These are phyloP conservation scores for Platichthys flesus DNA, from an alignment of 2,113 vertebrate genomes.

Conservation along the genomic window DNA sequence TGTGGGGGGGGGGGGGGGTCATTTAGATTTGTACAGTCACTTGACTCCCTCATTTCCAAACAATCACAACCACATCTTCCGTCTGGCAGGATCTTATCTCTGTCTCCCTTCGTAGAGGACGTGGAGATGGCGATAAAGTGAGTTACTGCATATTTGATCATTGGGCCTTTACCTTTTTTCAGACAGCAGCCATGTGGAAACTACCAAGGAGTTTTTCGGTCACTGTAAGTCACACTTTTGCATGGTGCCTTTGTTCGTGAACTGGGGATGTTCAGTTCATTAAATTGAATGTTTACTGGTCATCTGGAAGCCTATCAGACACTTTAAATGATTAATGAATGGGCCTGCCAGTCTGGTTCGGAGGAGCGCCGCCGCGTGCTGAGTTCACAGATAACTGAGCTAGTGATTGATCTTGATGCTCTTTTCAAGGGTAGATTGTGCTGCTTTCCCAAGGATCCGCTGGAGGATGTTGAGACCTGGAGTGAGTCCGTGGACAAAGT, in stretches of 20 bases:
- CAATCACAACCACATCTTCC: constrained; percentile 73
- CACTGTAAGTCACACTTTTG: constrained; percentile 71
- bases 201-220: constrained; percentile 59
- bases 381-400: constrained; percentile 45
- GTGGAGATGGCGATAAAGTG: constrained; percentile 86
- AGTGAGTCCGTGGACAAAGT: constrained; percentile 92
- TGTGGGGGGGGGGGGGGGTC: constrained; percentile 14
- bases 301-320: not conserved
- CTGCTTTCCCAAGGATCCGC: constrained; percentile 90
- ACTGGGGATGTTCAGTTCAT: constrained; percentile 13
- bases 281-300: constrained; percentile 3
- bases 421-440: constrained; percentile 95
- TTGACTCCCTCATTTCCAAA: constrained; percentile 71
- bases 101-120: constrained; percentile 66
- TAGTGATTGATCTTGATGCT: constrained; percentile 87
- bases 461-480: constrained; percentile 85
- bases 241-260: constrained; percentile 20
- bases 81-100: constrained; percentile 69
- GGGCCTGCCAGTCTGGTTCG: constrained; percentile 10
- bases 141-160: constrained; percentile 76
- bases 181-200: constrained; percentile 78
- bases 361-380: not conserved
- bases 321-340: not conserved
- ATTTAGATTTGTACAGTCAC: constrained; percentile 76
- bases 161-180: constrained; percentile 65